Conservation (phyloP, 2,113 vertebrate species). For the Coreoperca whiteheadi region DNA sequence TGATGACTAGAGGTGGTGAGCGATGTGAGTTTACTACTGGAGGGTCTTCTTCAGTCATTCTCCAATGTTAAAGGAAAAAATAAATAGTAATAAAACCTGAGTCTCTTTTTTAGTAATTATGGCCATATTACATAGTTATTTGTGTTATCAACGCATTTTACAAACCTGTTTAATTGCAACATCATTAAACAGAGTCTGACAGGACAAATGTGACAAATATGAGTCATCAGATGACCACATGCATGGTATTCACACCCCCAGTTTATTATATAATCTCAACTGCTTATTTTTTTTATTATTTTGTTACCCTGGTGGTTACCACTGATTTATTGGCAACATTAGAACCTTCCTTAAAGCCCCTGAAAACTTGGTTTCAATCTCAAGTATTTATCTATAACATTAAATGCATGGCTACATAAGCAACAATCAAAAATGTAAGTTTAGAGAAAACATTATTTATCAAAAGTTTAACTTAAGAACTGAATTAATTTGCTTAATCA, state of each 20-base stretch:
- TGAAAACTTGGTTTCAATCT: not conserved
- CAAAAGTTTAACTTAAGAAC: not conserved
- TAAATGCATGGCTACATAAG: not conserved
- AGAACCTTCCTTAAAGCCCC: not conserved
- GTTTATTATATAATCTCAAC: not conserved
- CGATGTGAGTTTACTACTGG: not conserved
- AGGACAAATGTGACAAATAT: not conserved
- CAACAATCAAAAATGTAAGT: not conserved
- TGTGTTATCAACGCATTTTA: not conserved
- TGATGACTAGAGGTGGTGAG: slow-evolving; percentile 41
- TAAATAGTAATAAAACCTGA: not conserved
- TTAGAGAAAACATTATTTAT: not conserved
- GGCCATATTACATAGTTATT: not conserved
- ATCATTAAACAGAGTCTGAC: not conserved
- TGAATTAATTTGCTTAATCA: not conserved
- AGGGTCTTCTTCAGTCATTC: slow-evolving; percentile 3
- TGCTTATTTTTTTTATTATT: not conserved
- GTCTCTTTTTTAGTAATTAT: not conserved
- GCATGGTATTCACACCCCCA: not conserved
- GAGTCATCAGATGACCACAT: not conserved
- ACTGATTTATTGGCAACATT: not conserved
- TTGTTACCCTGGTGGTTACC: too few species aligned
- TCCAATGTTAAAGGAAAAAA: not conserved
- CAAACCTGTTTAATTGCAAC: not conserved
- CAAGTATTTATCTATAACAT: not conserved